phyloP scores from a whole-genome alignment of 2,113 vertebrate genomes.

The Zootoca vivipara region DNA sequence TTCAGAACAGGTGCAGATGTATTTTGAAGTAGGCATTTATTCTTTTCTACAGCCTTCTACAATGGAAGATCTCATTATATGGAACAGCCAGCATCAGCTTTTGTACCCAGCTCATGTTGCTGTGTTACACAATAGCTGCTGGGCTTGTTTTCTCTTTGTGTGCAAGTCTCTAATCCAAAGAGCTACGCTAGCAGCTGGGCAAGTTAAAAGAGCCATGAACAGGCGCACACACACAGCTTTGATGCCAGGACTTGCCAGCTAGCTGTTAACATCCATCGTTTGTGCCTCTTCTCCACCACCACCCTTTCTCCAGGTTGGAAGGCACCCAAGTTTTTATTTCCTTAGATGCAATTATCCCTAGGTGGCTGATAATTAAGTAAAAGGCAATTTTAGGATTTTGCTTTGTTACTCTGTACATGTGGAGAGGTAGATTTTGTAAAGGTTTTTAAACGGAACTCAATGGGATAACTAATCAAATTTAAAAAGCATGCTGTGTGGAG shows the following conservation, averaged over 20 bases:
- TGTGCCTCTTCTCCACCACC: too few relatives aligned
- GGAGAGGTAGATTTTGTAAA: neutral
- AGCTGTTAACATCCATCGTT: neutral
- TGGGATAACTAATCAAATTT: neutral
- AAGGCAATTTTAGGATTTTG: neutral
- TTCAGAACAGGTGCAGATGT: neutral
- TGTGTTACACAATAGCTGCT: slow-evolving; percentile 7
- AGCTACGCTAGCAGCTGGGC: slow-evolving; percentile 11
- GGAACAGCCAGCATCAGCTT: neutral
- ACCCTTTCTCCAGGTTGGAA: neutral
- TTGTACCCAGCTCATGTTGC: slow-evolving; percentile 5
- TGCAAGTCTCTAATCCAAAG: neutral
- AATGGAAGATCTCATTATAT: neutral
- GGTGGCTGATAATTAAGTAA: too few relatives aligned
- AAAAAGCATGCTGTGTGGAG: neutral
- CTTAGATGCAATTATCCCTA: neutral
- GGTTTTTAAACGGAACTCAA: neutral
- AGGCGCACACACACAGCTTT: neutral
- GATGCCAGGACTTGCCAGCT: neutral
- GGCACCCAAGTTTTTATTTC: neutral
- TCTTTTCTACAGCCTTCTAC: neutral
- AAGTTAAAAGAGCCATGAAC: neutral
- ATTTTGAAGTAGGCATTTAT: neutral
- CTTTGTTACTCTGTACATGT: too few relatives aligned
- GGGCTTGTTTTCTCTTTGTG: slow-evolving; percentile 18